Conservation (phyloP, 1,140 invertebrate genomes). For the Eupristina koningsbergeri region DNA sequence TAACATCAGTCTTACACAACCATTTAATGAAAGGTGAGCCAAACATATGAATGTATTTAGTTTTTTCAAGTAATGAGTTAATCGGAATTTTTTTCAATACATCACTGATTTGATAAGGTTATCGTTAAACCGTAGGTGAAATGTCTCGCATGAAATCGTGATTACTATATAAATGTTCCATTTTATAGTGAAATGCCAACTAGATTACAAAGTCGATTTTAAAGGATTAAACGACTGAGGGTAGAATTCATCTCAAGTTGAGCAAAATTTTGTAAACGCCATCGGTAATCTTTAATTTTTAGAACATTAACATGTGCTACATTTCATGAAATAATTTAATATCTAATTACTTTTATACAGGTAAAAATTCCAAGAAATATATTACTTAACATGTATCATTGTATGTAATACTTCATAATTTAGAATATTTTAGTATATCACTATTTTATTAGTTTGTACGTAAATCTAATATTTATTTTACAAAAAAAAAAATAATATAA, state of each 20-base stretch:
- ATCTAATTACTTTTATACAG: background rate
- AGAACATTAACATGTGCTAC: background rate
- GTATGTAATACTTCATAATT: too few species aligned
- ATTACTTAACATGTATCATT: too few species aligned
- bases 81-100: too few species aligned
- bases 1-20: background rate
- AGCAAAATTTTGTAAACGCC: background rate
- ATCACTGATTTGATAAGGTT: background rate
- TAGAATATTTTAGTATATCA: too few species aligned
- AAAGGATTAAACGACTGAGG: background rate
- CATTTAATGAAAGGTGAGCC: slow-evolving; percentile 1
- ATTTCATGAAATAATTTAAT: background rate
- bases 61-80: too few species aligned
- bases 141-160: background rate
- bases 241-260: background rate
- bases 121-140: background rate
- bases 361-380: background rate
- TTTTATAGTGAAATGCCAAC: background rate
- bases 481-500: too few species aligned
- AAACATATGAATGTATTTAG: background rate
- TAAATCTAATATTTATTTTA: too few species aligned
- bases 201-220: background rate
- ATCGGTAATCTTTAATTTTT: background rate
- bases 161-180: background rate
- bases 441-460: too few species aligned